Evolutionary conservation across 2,113 vertebrate species (phyloP).

Genomic region (Desmodus rotundus): DNA sequence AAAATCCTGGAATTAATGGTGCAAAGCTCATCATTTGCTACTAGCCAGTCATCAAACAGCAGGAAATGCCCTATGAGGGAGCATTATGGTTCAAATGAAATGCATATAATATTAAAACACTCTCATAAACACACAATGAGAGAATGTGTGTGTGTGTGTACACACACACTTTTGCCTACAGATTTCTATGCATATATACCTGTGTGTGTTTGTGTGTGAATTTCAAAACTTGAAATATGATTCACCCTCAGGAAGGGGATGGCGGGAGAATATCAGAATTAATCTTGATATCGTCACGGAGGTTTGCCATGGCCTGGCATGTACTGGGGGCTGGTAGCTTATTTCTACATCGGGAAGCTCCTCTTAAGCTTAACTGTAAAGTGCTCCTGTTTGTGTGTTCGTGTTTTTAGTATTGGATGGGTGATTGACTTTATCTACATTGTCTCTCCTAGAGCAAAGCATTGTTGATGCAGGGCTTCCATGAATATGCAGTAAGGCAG

Average conservation of each 20-base stretch:
- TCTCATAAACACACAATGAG: neutral
- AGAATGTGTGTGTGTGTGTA: neutral
- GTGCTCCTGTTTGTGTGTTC: neutral
- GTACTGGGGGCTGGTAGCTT: neutral
- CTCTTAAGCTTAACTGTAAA: neutral
- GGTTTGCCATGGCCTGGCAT: neutral
- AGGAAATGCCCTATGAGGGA: neutral
- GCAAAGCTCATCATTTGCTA: neutral
- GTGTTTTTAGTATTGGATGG: rapidly evolving
- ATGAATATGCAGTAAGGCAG: rapidly evolving
- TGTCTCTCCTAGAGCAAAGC: neutral
- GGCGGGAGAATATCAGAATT: neutral
- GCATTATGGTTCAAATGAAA: neutral
- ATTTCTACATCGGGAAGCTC: neutral
- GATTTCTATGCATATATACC: neutral
- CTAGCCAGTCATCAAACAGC: slow-evolving; percentile 1
- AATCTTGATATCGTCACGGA: neutral
- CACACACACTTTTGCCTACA: neutral
- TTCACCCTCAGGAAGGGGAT: neutral
- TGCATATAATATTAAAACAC: neutral
- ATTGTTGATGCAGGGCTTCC: neutral
- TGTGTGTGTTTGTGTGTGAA: neutral
- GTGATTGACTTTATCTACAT: neutral
- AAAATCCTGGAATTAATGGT: slow-evolving; percentile 43
- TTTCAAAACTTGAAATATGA: neutral